Evolutionary conservation across 2,113 vertebrate species (phyloP).

Genomic region (Camelus bactrianus): DNA sequence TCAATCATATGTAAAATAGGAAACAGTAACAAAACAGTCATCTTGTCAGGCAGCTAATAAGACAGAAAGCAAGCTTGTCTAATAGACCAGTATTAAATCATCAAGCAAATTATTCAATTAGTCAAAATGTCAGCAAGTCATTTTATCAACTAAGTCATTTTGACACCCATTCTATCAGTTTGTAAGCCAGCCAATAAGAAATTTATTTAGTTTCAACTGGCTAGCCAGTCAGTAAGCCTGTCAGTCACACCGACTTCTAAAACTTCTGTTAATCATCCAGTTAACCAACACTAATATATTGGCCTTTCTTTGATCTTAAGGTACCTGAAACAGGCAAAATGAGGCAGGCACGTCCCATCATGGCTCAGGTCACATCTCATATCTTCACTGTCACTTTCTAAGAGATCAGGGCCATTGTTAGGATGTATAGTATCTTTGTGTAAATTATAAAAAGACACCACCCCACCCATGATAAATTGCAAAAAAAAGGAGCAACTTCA

Average conservation of each 20-base stretch:
- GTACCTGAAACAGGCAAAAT: not conserved
- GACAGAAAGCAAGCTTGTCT: not conserved
- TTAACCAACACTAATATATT: not conserved
- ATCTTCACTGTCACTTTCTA: not conserved
- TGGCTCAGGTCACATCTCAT: not conserved
- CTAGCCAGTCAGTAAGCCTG: not conserved
- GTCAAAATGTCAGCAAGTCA: not conserved
- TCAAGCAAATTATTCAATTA: not conserved
- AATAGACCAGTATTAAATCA: not conserved
- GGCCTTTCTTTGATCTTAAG: not conserved
- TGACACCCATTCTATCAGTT: not conserved
- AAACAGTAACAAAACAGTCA: not conserved
- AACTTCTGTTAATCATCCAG: not conserved
- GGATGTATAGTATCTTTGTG: not conserved
- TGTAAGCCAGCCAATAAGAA: not conserved
- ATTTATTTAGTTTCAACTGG: not conserved
- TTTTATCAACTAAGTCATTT: not conserved
- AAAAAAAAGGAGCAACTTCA: not conserved
- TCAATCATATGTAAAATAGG: not conserved
- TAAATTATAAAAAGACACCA: not conserved
- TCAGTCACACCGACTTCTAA: not conserved
- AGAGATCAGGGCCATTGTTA: not conserved
- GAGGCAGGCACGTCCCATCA: not conserved
- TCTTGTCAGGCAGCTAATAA: not conserved
- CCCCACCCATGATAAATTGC: not conserved